phyloP scores from a whole-genome alignment of 2,797 vertebrate species.

The Cryptoprocta ferox region DNA sequence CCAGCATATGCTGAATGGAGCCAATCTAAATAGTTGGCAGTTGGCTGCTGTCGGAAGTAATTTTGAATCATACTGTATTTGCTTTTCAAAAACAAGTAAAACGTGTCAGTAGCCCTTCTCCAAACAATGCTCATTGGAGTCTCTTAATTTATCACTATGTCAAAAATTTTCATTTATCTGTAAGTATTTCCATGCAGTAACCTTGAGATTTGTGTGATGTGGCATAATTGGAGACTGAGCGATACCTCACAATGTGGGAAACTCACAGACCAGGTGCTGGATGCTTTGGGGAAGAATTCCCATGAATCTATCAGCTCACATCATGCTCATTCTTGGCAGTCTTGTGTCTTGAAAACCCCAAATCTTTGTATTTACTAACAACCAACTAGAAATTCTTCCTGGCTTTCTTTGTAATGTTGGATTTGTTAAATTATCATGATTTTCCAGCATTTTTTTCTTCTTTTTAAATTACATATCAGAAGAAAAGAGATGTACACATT shows the following conservation, averaged over 20 bases:
- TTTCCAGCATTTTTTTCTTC: not conserved
- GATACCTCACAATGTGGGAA: not conserved
- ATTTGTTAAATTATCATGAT: not conserved
- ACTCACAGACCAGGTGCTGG: not conserved
- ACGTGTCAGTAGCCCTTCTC: slow-evolving; percentile 66
- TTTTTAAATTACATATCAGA: not conserved
- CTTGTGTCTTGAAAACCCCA: not conserved
- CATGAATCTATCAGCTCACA: not conserved
- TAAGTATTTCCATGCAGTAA: not conserved
- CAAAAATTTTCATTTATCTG: slow-evolving; percentile 41
- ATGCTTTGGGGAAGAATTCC: not conserved
- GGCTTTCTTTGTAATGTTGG: slow-evolving; percentile 13
- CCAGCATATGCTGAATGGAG: slow-evolving; percentile 60
- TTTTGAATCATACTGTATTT: slow-evolving; percentile 76
- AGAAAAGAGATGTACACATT: not conserved
- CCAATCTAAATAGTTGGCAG: slow-evolving; percentile 73
- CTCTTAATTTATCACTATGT: slow-evolving; percentile 1
- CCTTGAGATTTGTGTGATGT: not conserved
- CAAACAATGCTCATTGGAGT: slow-evolving; percentile 64
- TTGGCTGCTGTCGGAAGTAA: slow-evolving; percentile 75
- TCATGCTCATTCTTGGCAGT: not conserved
- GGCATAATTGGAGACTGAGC: not conserved
- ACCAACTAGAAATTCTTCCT: not conserved
- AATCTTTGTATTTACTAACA: not conserved
- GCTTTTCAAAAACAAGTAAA: slow-evolving; percentile 79